These are phyloP conservation scores for Papilio polytes DNA, from an alignment of 1,140 invertebrate genomes.

Conservation along the genomic window DNA sequence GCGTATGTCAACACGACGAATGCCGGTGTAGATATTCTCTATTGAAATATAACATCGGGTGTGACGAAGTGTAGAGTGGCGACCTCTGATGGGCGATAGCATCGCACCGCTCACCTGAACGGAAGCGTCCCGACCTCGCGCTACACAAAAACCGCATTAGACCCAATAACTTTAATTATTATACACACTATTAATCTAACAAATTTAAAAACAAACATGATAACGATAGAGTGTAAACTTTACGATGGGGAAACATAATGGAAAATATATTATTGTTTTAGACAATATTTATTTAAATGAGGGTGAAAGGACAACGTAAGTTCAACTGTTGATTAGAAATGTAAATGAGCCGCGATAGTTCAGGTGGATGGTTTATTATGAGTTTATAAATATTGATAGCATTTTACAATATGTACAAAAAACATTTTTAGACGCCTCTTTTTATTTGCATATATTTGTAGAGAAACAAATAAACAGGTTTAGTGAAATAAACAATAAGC, in stretches of 20 bases:
- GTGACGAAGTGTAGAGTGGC: conserved; percentile 62
- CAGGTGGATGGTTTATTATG: not conserved
- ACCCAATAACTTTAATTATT: conserved; percentile 66
- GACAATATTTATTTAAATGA: conserved; percentile 20
- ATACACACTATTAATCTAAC: conserved; percentile 52
- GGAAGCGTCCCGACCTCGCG: conserved; percentile 62
- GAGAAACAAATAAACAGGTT: not conserved
- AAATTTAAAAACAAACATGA: conserved; percentile 49
- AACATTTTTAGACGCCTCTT: too few relatives aligned
- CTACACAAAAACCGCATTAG: conserved; percentile 79
- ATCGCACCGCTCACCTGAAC: conserved; percentile 75
- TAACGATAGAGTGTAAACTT: conserved; percentile 34
- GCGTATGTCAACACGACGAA: conserved; percentile 40
- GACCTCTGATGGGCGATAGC: conserved; percentile 52
- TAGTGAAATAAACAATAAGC: not conserved
- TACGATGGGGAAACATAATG: conserved; percentile 29
- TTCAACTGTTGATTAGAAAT: conserved; percentile 14
- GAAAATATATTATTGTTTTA: conserved; percentile 10
- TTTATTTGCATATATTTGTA: not conserved
- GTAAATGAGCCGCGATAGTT: not conserved
- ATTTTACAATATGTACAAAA: not conserved
- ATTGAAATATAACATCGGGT: conserved; percentile 57
- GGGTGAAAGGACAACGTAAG: conserved; percentile 8
- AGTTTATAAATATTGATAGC: conserved; percentile 1
- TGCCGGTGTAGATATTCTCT: conserved; percentile 50